phyloP scores from a whole-genome alignment of 2,113 vertebrate species.

The Scopus umbretta region DNA sequence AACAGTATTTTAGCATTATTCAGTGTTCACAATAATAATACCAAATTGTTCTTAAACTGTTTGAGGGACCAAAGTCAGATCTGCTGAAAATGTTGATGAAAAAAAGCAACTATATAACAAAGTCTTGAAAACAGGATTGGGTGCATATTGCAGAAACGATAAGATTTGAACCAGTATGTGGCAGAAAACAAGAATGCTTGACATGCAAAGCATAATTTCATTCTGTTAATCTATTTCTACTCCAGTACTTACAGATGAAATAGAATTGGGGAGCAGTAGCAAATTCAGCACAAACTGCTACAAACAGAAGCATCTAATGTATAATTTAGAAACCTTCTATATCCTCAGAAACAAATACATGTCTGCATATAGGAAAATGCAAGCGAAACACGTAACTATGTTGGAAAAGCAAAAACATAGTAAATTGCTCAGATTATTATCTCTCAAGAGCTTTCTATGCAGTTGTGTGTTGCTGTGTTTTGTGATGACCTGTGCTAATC shows the following conservation, averaged over 20 bases:
- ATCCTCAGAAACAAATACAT: not conserved
- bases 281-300: not conserved
- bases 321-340: not conserved
- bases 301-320: not conserved
- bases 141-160: not conserved
- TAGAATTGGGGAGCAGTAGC: not conserved
- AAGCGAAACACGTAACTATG: not conserved
- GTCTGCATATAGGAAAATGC: not conserved
- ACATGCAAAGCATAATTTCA: not conserved
- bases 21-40: not conserved
- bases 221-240: not conserved
- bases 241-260: not conserved
- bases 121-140: not conserved
- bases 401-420: not conserved
- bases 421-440: not conserved
- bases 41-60: not conserved
- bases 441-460: not conserved
- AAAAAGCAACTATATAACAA: not conserved
- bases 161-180: not conserved
- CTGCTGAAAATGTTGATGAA: not conserved
- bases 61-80: not conserved
- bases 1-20: not conserved
- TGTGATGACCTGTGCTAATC: not conserved
- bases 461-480: not conserved
- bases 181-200: not conserved